Percentiles rank a stretch among this genome's conserved stretches.
phyloP scores from a whole-genome alignment of 2,797 vertebrate species.

The Enteromius afrohamiltoni region DNA sequence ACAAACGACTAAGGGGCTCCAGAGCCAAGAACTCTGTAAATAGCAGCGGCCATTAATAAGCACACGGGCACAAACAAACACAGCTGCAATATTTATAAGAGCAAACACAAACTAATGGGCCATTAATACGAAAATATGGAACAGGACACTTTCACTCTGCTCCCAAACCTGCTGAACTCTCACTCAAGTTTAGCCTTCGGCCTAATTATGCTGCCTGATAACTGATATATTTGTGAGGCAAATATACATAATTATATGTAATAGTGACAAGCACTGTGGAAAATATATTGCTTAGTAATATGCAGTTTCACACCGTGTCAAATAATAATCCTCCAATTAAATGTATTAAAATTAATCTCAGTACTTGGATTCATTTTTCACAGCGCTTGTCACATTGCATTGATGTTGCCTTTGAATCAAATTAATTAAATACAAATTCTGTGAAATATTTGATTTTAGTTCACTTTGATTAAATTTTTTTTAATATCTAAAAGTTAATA shows the following conservation, averaged over 20 bases:
- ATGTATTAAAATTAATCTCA: background rate
- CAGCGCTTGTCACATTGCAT: background rate
- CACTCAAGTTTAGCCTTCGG: background rate
- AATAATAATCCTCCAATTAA: background rate
- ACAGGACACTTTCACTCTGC: slow-evolving; percentile 4
- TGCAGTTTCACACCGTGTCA: background rate
- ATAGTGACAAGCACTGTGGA: background rate
- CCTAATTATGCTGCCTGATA: background rate
- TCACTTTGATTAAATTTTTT: background rate
- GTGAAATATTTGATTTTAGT: background rate
- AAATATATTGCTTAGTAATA: background rate
- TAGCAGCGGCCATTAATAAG: background rate
- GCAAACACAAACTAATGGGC: slow-evolving; percentile 24
- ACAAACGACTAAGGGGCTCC: slow-evolving; percentile 7
- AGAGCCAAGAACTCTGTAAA: slow-evolving; percentile 20
- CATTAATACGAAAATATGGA: slow-evolving; percentile 25
- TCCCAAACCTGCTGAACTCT: background rate
- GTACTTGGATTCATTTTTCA: background rate
- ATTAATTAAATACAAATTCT: background rate
- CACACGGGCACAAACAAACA: background rate
- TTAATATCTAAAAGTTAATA: background rate
- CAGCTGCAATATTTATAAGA: slow-evolving; percentile 31
- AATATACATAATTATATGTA: background rate
- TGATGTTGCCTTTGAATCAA: background rate
- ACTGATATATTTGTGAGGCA: background rate